Conservation (phyloP, 2,888 invertebrate genomes). For the Thelaira solivaga region DNA sequence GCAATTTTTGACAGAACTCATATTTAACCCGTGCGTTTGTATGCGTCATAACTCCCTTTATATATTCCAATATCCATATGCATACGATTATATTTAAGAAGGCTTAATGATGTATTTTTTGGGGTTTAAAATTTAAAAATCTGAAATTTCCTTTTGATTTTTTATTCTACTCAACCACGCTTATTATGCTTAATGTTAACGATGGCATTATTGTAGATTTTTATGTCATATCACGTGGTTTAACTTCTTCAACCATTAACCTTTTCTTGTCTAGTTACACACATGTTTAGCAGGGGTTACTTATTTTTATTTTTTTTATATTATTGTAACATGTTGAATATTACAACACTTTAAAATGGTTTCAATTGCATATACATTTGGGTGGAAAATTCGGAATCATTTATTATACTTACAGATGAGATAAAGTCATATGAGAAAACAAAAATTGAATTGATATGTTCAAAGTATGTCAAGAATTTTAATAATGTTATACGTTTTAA, state of each 20-base stretch:
- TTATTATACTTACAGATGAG: conserved; percentile 38
- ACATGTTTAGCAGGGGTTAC: neutral
- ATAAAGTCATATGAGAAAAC: neutral
- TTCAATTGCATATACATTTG: conserved; percentile 35
- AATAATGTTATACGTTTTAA: neutral
- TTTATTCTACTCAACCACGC: conserved; percentile 22
- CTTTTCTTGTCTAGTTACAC: conserved; percentile 32
- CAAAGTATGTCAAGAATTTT: neutral
- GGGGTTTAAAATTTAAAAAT: conserved; percentile 59
- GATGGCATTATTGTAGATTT: conserved; percentile 56
- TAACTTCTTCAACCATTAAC: conserved; percentile 68
- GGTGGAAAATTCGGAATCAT: conserved; percentile 46
- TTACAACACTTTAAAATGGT: conserved; percentile 22
- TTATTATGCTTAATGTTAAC: conserved; percentile 55
- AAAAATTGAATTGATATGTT: conserved; percentile 3
- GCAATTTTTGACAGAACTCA: conserved; percentile 64
- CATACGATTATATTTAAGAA: conserved; percentile 38
- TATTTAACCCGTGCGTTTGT: conserved; percentile 49
- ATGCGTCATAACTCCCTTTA: conserved; percentile 27
- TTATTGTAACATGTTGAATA: conserved; percentile 55
- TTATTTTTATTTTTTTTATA: neutral
- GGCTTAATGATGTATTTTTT: conserved; percentile 57
- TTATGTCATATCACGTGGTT: conserved; percentile 69
- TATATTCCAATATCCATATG: conserved; percentile 26
- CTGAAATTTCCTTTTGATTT: conserved; percentile 22